phyloP scores from a whole-genome alignment of 1,140 invertebrate genomes.

The Hydropsyche tenuis region DNA sequence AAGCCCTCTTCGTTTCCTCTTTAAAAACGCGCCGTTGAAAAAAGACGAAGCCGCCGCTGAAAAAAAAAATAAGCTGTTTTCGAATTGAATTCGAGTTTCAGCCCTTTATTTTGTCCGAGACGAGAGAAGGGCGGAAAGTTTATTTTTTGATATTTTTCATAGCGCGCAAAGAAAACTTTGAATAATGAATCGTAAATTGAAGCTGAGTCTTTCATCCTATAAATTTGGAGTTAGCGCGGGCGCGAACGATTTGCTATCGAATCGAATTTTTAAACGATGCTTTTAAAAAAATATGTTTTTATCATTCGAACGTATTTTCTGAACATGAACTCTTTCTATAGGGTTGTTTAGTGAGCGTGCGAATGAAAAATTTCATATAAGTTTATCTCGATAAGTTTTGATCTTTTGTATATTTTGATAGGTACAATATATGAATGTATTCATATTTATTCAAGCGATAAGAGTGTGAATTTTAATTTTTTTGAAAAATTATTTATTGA shows the following conservation, averaged over 20 bases:
- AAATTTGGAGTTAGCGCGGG: not conserved
- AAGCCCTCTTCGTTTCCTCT: too few relatives aligned
- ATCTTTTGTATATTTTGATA: too few relatives aligned
- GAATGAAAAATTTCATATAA: too few relatives aligned
- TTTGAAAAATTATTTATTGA: too few relatives aligned
- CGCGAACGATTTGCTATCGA: not conserved
- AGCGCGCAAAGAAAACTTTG: slow-evolving; percentile 21
- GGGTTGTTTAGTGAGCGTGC: too few relatives aligned
- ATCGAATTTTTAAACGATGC: not conserved
- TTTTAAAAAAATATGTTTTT: not conserved
- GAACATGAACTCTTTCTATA: too few relatives aligned
- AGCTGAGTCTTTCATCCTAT: slow-evolving; percentile 15
- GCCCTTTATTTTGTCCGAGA: slow-evolving; percentile 12
- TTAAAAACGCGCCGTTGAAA: not conserved
- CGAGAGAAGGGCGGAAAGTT: slow-evolving; percentile 4
- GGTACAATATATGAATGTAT: too few relatives aligned
- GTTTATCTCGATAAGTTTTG: too few relatives aligned
- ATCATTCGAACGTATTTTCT: too few relatives aligned
- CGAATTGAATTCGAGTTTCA: slow-evolving; percentile 20
- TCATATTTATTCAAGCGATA: too few relatives aligned
- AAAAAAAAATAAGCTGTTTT: slow-evolving; percentile 8
- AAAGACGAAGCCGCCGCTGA: not conserved
- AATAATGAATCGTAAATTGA: slow-evolving; percentile 25
- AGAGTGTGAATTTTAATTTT: too few relatives aligned
- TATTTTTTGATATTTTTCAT: slow-evolving; percentile 25